phyloP scores from a whole-genome alignment of 2,888 invertebrate species.

The Fabriciana adippe region DNA sequence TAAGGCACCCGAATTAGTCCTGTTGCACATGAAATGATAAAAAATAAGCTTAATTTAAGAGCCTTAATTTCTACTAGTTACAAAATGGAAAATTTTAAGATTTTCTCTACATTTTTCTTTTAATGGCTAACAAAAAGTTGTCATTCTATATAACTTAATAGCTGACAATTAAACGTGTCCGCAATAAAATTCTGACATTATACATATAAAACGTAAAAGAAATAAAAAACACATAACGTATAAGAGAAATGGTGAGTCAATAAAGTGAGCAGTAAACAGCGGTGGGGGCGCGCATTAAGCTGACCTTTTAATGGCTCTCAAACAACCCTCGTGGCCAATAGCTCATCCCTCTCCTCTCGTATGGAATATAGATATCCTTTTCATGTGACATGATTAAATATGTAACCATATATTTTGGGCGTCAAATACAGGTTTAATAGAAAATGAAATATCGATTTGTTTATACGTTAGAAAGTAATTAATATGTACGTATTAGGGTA shows the following conservation, averaged over 20 bases:
- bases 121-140: background rate
- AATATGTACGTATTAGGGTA: no score
- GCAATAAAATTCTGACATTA: background rate
- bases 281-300: conserved; percentile 3
- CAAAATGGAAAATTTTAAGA: background rate
- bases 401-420: background rate
- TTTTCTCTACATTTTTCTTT: background rate
- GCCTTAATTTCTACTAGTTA: no score
- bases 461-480: no score
- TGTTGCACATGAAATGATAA: no score
- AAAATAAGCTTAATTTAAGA: no score
- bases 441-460: background rate
- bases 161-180: conserved; percentile 1
- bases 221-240: conserved; percentile 22
- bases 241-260: conserved; percentile 22
- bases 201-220: conserved; percentile 7
- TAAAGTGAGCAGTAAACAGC: conserved; percentile 30
- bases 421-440: background rate
- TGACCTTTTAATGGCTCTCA: conserved; percentile 20
- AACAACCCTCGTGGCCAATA: conserved; percentile 12
- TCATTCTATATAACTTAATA: background rate
- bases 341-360: background rate
- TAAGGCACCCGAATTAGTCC: no score
- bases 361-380: conserved; percentile 2
- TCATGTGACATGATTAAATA: background rate